Evolutionary conservation across 1,140 invertebrate genomes (phyloP).

Genomic region (Drosophila jambulina): DNA sequence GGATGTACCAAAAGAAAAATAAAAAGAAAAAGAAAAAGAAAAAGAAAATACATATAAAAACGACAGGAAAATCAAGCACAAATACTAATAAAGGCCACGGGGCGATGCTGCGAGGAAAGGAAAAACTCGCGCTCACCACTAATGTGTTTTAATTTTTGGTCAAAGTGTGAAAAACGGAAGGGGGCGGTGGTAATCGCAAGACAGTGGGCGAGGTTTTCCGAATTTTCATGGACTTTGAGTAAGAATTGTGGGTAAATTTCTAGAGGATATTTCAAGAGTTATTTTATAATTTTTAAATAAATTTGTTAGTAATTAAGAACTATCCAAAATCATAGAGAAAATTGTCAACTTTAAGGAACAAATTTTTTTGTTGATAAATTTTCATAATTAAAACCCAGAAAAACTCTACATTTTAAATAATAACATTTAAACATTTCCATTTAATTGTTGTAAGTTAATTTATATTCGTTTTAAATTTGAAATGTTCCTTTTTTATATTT

Average conservation of each 20-base stretch:
- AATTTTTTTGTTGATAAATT: neutral
- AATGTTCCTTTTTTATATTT: no score
- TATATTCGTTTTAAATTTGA: neutral
- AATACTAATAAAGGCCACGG: constrained; percentile 55
- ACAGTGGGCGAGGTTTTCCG: neutral
- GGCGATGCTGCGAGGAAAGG: constrained; percentile 24
- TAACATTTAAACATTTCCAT: rapidly evolving
- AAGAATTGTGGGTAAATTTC: neutral
- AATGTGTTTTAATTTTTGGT: constrained; percentile 69
- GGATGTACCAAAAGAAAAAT: constrained; percentile 8
- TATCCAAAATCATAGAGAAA: neutral
- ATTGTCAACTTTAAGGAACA: neutral
- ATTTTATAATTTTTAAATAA: neutral
- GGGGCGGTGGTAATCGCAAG: constrained; percentile 1
- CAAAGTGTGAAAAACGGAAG: constrained; percentile 35
- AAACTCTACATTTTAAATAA: neutral
- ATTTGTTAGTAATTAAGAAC: neutral
- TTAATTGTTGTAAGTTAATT: neutral
- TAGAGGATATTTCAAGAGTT: neutral
- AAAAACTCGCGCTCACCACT: constrained; percentile 59
- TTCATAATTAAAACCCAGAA: no score
- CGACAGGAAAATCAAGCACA: constrained; percentile 51
- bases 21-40: neutral
- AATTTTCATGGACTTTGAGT: neutral
- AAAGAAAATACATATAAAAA: constrained; percentile 6